Base-by-base conservation (phyloP, 2,113 vertebrate genomes). In the Tetraodon nigroviridis region DNA sequence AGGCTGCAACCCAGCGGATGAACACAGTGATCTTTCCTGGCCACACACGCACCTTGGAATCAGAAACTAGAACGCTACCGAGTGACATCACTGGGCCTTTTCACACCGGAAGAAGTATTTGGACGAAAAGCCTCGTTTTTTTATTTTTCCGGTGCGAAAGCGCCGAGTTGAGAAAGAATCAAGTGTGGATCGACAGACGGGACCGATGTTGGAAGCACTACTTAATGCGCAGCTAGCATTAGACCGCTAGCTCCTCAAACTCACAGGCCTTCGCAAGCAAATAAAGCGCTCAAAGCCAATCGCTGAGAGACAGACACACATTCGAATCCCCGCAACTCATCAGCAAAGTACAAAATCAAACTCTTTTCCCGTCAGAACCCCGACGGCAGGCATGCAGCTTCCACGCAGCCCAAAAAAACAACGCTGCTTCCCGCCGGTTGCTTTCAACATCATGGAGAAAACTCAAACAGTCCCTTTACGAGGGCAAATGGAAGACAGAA, bases 401-500 rank as follows among this genome's bases (percentile, higher is more conserved):
- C 56, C 55, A 67, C 67, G 74, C 71, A 71, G 55, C 64, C 66
- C 55, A 67, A 50, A 29, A 59, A 46, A 55, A 59, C 22, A 52
- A 24, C 27, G 57, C 55, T 29, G 14, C 55, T 61, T 75, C 67
- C 59, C 14, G 51, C 42, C 62, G 52, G 32, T 15, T 11, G 59
- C 59, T 40, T 63, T 10, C 27, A 51, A 69, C 62, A 22, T 48
- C 64, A 52, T 50, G 42, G 18, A 42, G 69, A 48, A 69, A 65
- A 69, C 61, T 21, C 40, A 54, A 65, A 57, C 19, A 66, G 48
- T 73, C 45, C 67, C 67, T 48, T 1, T 50, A 80, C 40, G n/a
- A 4, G 69, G 73, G 64, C 51, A 19, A 78, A 82, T 88, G 89
- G 87, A 89, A 90, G 87, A 89, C 87, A 66, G 67, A 47, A 81